Evolutionary conservation across 2,888 invertebrate genomes (phyloP).

Genomic region (Coleophora flavipennella): DNA sequence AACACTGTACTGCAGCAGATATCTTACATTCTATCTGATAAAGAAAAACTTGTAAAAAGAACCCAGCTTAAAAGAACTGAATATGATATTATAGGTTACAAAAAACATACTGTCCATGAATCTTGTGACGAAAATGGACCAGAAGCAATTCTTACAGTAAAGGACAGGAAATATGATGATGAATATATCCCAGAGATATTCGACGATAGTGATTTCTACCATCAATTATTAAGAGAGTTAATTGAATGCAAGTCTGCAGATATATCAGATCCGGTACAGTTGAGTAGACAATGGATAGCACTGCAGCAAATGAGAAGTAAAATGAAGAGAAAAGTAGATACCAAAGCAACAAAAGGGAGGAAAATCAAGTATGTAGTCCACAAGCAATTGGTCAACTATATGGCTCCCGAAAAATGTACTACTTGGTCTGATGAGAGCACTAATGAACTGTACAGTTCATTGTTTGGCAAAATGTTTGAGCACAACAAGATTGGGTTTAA

Average conservation of each 20-base stretch:
- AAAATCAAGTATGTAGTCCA: conserved; percentile 90
- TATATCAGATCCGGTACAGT: conserved; percentile 86
- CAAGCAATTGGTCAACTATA: conserved; percentile 89
- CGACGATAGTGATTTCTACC: conserved; percentile 98
- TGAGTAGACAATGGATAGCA: conserved; percentile 92
- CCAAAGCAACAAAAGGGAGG: conserved; percentile 94
- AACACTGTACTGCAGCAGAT: conserved; percentile 85
- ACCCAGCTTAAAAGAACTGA: conserved; percentile 86
- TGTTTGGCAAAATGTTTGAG: conserved; percentile 80
- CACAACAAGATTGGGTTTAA: conserved; percentile 51
- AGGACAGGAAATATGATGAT: conserved; percentile 55
- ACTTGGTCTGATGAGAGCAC: conserved; percentile 85
- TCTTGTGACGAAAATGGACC: conserved; percentile 22
- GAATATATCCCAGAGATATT: conserved; percentile 88
- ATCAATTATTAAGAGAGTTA: conserved; percentile 90
- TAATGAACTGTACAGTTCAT: conserved; percentile 84
- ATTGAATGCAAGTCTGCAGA: conserved; percentile 92
- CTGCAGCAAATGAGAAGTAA: conserved; percentile 92
- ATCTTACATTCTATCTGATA: conserved; percentile 86
- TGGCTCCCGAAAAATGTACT: conserved; percentile 83
- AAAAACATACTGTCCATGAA: conserved; percentile 22
- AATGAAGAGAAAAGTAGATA: conserved; percentile 94
- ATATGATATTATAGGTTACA: conserved; percentile 78
- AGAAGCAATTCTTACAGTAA: conserved; percentile 27
- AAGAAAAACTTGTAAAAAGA: conserved; percentile 80